A percentile compares a stretch with the other conserved stretches of the same genome.
These are phyloP conservation scores for Syngnathus acus DNA, from an alignment of 2,797 vertebrate genomes.

Conservation along the genomic window DNA sequence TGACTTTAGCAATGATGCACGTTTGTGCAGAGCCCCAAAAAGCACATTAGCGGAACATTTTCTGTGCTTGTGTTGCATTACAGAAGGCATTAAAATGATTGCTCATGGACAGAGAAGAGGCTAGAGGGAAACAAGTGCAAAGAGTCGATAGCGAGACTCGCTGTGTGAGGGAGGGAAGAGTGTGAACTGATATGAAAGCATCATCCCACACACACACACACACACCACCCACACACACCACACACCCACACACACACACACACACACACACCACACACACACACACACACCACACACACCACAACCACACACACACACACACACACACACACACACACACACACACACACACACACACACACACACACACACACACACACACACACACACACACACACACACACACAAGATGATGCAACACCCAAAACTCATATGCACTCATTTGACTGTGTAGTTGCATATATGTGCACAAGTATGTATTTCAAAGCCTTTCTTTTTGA, in stretches of 20 bases:
- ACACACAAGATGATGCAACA: constrained; percentile 60
- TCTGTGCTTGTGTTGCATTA: not conserved
- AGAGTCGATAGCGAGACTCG: constrained; percentile 27
- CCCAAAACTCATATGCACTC: constrained; percentile 18
- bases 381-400: constrained; percentile 18
- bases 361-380: too few species aligned
- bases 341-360: constrained; percentile 37
- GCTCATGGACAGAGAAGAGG: constrained; percentile 37
- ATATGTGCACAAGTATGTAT: constrained; percentile 5
- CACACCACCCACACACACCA: too few species aligned
- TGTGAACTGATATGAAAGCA: constrained; percentile 40
- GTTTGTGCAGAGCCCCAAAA: too few species aligned
- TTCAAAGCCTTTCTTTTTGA: not conserved
- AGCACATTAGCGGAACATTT: not conserved
- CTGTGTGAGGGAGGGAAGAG: constrained; percentile 29
- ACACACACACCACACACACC: too few species aligned
- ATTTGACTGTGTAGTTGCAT: constrained; percentile 6
- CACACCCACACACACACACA: too few species aligned
- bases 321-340: constrained; percentile 63
- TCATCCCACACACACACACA: constrained; percentile 60
- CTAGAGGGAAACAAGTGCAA: constrained; percentile 34
- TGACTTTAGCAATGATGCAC: not conserved
- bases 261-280: too few species aligned
- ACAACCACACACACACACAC: constrained; percentile 64
- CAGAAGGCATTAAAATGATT: constrained; percentile 31